Conservation (phyloP, 2,113 vertebrate species). For the Chrysemys picta region DNA sequence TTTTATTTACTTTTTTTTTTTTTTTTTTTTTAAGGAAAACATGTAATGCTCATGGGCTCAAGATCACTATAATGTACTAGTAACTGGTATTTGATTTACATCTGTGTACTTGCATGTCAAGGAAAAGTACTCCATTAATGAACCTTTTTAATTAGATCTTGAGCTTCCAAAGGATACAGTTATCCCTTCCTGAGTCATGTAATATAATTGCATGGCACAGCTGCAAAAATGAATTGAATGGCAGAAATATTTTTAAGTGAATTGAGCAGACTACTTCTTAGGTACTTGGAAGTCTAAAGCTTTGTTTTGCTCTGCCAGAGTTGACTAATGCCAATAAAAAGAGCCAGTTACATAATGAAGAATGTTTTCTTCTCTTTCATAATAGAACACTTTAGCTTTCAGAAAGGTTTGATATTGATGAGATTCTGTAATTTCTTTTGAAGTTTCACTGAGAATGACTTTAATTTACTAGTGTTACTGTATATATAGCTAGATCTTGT, state of each 20-base stretch:
- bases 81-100: constrained; percentile 30
- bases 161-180: constrained; percentile 37
- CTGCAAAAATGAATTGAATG: constrained; percentile 25
- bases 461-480: background rate
- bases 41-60: constrained; percentile 8
- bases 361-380: constrained; percentile 1
- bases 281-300: constrained; percentile 9
- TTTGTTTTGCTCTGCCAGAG: constrained; percentile 27
- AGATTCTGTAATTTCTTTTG: background rate
- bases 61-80: background rate
- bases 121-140: constrained; percentile 42
- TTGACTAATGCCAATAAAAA: background rate
- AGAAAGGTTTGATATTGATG: background rate
- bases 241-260: constrained; percentile 46
- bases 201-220: constrained; percentile 26
- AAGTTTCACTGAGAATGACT: background rate
- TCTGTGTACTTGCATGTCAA: constrained; percentile 29
- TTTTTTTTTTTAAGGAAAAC: constrained; percentile 22
- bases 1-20: constrained; percentile 32
- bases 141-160: constrained; percentile 44
- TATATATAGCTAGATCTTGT: background rate
- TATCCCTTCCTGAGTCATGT: constrained; percentile 7
- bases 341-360: background rate
- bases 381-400: background rate
- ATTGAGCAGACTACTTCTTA: constrained; percentile 28